phyloP scores from a whole-genome alignment of 2,797 vertebrate species.

The Percopsis omiscomaycus region DNA sequence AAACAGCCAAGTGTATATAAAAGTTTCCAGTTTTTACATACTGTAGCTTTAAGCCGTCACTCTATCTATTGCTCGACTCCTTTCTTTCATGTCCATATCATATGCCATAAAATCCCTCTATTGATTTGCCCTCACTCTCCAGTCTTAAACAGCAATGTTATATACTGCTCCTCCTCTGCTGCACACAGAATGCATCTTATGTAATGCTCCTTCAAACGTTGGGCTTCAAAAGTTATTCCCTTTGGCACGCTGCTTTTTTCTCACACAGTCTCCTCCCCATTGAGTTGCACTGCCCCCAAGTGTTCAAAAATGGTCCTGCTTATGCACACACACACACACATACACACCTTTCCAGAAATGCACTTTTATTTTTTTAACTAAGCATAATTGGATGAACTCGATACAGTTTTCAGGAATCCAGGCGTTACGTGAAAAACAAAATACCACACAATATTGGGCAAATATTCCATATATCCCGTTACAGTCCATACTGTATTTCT shows the following conservation, averaged over 20 bases:
- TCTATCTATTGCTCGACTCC: no score
- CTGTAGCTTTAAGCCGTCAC: no score
- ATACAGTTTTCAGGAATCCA: not conserved
- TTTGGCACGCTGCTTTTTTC: conserved; percentile 4
- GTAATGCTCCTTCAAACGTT: conserved; percentile 5
- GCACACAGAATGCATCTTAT: conserved; percentile 11
- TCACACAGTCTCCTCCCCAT: conserved; percentile 12
- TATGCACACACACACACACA: conserved; percentile 8
- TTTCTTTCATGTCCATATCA: no score
- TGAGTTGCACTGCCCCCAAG: conserved; percentile 56
- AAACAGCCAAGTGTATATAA: no score
- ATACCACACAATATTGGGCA: not conserved
- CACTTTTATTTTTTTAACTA: not conserved
- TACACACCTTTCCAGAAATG: not conserved
- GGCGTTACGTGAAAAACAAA: not conserved
- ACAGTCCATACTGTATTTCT: no score
- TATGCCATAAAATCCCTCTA: conserved; percentile 4
- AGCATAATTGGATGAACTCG: not conserved
- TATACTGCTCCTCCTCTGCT: conserved; percentile 16
- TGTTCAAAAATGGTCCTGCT: conserved; percentile 47
- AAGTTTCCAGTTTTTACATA: no score
- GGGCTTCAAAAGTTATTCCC: not conserved
- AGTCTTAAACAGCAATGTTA: conserved; percentile 4
- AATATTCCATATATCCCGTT: not conserved
- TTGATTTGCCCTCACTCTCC: conserved; percentile 5